Conservation (phyloP, 2,797 vertebrate species). For the Decapterus maruadsi region DNA sequence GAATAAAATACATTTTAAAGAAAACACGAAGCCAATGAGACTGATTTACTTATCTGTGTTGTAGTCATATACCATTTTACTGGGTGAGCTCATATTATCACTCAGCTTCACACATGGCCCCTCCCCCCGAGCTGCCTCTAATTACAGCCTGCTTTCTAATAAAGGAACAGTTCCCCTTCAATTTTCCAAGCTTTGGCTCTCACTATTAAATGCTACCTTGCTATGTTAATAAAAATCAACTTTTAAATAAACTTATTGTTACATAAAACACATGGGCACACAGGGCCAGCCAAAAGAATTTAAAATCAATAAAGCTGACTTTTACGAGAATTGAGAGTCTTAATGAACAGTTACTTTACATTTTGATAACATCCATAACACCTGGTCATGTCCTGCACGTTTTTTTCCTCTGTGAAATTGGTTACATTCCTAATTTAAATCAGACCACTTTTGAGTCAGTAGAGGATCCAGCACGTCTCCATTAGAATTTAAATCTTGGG, state of each 20-base stretch:
- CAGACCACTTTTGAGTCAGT: not conserved
- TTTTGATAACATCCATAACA: not conserved
- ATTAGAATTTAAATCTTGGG: not conserved
- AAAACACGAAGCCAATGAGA: slow-evolving; percentile 6
- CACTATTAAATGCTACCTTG: slow-evolving; percentile 25
- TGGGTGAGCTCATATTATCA: slow-evolving; percentile 49
- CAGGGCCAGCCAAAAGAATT: not conserved
- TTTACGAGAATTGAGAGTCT: not conserved
- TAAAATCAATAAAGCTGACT: not conserved
- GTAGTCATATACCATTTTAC: slow-evolving; percentile 7
- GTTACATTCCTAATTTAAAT: not conserved
- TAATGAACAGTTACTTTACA: not conserved
- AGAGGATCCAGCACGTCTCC: not conserved
- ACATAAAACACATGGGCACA: not conserved
- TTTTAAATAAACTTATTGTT: not conserved
- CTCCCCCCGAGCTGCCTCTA: slow-evolving; percentile 75
- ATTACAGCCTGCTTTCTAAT: slow-evolving; percentile 81
- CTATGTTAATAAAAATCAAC: slow-evolving; percentile 10
- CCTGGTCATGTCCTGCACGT: not conserved
- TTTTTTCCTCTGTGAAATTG: not conserved
- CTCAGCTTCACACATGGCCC: slow-evolving; percentile 54
- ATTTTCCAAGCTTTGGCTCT: slow-evolving; percentile 20
- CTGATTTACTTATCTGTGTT: slow-evolving; percentile 22
- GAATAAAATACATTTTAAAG: slow-evolving; percentile 9
- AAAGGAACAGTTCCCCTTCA: slow-evolving; percentile 79